Evolutionary conservation across 1,140 invertebrate species (phyloP).

Genomic region (Pseudachorutes palmiensis): DNA sequence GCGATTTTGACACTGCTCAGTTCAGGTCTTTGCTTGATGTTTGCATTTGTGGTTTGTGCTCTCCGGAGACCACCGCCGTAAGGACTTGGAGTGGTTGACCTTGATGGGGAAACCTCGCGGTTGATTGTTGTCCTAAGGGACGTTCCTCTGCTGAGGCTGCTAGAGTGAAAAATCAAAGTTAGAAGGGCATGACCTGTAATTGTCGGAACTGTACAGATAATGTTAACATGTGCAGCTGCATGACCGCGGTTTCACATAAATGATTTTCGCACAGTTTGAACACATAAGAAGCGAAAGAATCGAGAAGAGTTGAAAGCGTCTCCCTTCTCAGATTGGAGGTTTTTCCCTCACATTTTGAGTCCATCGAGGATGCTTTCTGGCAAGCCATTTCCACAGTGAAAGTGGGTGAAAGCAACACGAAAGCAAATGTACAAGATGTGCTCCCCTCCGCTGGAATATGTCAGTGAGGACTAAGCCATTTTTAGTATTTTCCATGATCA

Average conservation of each 20-base stretch:
- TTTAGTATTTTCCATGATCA: too few relatives aligned
- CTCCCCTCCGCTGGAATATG: too few relatives aligned
- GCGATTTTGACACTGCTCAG: neutral
- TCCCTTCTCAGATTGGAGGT: neutral
- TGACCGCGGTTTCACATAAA: neutral
- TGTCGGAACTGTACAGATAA: neutral
- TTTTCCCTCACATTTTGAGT: too few relatives aligned
- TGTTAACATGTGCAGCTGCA: neutral
- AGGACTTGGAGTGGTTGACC: conserved; percentile 10
- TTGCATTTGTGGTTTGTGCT: neutral
- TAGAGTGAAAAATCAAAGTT: neutral
- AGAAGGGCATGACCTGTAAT: too few relatives aligned
- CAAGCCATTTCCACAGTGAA: too few relatives aligned
- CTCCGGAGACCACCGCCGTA: neutral
- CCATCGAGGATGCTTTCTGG: too few relatives aligned
- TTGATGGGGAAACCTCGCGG: neutral
- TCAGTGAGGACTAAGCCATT: too few relatives aligned
- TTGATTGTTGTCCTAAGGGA: neutral
- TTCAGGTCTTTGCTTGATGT: neutral
- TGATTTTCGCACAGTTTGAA: neutral
- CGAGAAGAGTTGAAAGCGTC: neutral
- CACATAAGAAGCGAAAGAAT: neutral
- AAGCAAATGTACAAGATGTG: too few relatives aligned
- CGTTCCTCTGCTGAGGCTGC: neutral
- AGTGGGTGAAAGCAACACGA: too few relatives aligned